A percentile compares a stretch with the other conserved stretches of the same genome.
Conservation (phyloP, 2,113 vertebrate genomes). For the Phoxinus phoxinus region DNA sequence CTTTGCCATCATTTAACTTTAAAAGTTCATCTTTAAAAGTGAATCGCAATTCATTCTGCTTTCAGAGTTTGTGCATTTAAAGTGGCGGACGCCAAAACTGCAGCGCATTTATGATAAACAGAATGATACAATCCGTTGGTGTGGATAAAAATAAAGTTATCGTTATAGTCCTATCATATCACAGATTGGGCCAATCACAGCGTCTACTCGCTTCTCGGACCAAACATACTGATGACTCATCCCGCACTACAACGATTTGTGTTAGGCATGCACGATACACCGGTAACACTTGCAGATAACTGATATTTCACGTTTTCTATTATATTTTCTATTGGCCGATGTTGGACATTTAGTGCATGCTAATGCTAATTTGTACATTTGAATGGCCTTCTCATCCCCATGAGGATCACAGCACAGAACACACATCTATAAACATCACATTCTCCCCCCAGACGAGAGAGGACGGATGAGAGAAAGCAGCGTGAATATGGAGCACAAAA, state of each 20-base stretch:
- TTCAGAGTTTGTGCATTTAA: too few species aligned
- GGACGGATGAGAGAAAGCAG: neutral
- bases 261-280: neutral
- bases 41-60: too few species aligned
- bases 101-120: too few species aligned
- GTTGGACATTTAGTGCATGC: too few species aligned
- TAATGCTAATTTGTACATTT: too few species aligned
- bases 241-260: neutral
- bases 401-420: neutral
- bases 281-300: neutral
- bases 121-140: too few species aligned
- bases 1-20: too few species aligned
- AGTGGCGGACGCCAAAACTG: too few species aligned
- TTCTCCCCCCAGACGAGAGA: neutral
- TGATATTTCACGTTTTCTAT: neutral
- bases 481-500: neutral
- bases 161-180: neutral
- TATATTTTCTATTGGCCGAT: too few species aligned
- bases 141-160: too few species aligned
- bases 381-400: neutral
- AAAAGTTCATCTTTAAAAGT: too few species aligned
- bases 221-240: neutral
- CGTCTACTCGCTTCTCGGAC: neutral
- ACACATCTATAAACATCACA: neutral
- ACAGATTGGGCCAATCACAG: neutral